Evolutionary conservation across 2,113 vertebrate species (phyloP).

Genomic region (Nanorana parkeri): DNA sequence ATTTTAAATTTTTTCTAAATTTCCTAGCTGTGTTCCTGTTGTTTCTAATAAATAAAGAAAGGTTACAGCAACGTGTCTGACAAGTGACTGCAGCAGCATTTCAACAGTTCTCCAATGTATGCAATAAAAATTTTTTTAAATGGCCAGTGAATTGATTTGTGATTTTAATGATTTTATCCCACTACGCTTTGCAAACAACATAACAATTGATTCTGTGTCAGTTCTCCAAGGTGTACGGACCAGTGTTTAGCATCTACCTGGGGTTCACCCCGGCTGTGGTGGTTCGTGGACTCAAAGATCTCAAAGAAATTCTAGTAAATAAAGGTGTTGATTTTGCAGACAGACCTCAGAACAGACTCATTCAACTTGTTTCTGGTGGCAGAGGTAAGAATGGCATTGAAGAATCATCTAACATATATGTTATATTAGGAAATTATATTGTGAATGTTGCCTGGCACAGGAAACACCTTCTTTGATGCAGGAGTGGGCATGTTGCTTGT

Average conservation of each 20-base stretch:
- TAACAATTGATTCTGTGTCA: neutral
- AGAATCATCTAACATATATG: neutral
- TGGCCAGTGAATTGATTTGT: too few species aligned
- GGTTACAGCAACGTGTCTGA: too few species aligned
- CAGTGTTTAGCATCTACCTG: slow-evolving; percentile 16
- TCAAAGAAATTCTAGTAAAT: slow-evolving; percentile 32
- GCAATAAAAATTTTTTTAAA: too few species aligned
- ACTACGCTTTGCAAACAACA: too few species aligned
- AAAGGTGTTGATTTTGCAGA: slow-evolving; percentile 31
- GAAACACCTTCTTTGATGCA: too few species aligned
- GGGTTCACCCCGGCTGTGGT: slow-evolving; percentile 20
- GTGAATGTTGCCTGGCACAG: too few species aligned
- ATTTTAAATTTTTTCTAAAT: too few species aligned
- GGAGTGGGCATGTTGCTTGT: too few species aligned
- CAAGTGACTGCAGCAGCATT: too few species aligned
- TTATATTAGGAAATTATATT: neutral
- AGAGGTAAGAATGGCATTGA: neutral
- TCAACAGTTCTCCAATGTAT: too few species aligned
- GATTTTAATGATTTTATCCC: neutral
- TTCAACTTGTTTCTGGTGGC: neutral
- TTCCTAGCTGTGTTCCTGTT: too few species aligned
- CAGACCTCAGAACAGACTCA: slow-evolving; percentile 4
- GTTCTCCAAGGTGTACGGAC: slow-evolving; percentile 15
- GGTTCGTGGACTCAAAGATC: slow-evolving; percentile 10
- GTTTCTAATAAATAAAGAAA: too few species aligned